Conservation (phyloP, 2,113 vertebrate species). For the Microcebus murinus region DNA sequence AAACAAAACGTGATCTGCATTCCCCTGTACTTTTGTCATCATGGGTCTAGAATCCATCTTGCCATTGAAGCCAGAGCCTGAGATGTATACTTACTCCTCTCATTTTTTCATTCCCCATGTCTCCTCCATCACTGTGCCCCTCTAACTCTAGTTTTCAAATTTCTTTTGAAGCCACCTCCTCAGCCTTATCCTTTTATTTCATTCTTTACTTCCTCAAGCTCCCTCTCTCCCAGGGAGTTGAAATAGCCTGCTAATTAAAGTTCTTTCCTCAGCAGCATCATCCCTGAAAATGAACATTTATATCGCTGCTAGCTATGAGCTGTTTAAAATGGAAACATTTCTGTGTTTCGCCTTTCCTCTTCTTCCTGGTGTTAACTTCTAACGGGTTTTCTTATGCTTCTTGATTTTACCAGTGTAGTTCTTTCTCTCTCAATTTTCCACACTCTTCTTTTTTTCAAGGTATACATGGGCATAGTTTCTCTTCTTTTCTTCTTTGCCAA, state of each 20-base stretch:
- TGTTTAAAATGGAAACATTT: not conserved
- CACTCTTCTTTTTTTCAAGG: not conserved
- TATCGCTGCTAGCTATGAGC: not conserved
- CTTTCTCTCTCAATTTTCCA: not conserved
- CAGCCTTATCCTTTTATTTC: not conserved
- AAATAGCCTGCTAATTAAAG: not conserved
- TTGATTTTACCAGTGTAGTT: not conserved
- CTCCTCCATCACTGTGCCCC: accelerated
- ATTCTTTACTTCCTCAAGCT: not conserved
- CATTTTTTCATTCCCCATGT: not conserved
- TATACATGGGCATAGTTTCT: not conserved
- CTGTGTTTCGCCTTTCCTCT: not conserved
- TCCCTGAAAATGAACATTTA: not conserved
- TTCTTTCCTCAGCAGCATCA: not conserved
- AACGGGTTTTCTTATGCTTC: not conserved
- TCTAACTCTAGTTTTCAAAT: not conserved
- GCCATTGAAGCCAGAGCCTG: not conserved
- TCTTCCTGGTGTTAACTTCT: not conserved
- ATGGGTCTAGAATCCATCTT: not conserved
- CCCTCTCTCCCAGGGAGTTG: not conserved
- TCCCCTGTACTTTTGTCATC: not conserved
- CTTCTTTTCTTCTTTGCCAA: not conserved
- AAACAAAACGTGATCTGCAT: not conserved
- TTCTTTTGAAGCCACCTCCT: not conserved
- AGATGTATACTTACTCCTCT: not conserved